These are phyloP conservation scores for Lates japonicus DNA, from an alignment of 2,797 vertebrate genomes.

Conservation along the genomic window DNA sequence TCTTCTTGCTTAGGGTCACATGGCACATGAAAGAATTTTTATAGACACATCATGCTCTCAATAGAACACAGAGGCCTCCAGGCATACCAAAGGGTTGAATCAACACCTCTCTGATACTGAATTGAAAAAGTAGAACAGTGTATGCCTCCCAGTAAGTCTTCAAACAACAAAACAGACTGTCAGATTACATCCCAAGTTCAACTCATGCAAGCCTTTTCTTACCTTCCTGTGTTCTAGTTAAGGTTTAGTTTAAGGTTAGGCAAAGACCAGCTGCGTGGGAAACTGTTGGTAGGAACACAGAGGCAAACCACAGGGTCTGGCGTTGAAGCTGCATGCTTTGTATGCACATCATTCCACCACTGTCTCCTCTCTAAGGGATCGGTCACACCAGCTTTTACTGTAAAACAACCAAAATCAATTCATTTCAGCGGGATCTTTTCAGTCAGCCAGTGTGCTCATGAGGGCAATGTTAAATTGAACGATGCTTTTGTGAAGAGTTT, in stretches of 20 bases:
- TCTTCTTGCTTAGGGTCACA: constrained; percentile 15
- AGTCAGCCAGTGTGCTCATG: background rate
- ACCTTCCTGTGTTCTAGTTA: background rate
- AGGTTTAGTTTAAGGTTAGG: background rate
- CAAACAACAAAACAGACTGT: background rate
- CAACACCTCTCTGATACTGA: background rate
- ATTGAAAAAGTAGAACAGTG: background rate
- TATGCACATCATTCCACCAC: background rate
- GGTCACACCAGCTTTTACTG: background rate
- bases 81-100: constrained; percentile 9
- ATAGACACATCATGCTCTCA: background rate
- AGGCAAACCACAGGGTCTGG: background rate
- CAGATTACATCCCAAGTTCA: background rate
- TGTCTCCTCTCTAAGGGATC: background rate
- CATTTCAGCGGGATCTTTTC: background rate
- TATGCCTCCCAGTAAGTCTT: background rate
- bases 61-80: background rate
- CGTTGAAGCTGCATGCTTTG: background rate
- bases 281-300: background rate
- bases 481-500: background rate
- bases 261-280: background rate
- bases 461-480: background rate
- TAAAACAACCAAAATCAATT: background rate
- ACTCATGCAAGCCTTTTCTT: background rate
- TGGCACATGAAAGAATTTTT: constrained; percentile 7